These are phyloP conservation scores for rat (Rattus norvegicus) DNA, from an alignment of 2,113 vertebrate species.

Conservation along the genomic window GRCr8 NC_086034.1:39992001-39992500, in stretches of 20 bases:
- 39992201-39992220: background rate
- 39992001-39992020: background rate
- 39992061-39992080: background rate
- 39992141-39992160: background rate
- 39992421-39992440: background rate
- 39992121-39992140: background rate
- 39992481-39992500: background rate
- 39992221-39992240: no score
- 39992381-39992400: background rate
- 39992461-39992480: background rate
- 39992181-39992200: no score
- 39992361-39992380: no score
- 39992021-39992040: background rate
- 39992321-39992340: no score
- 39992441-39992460: background rate
- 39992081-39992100: background rate
- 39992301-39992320: no score
- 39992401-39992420: background rate
- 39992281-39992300: no score
- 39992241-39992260: no score
- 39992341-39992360: no score
- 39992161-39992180: no score
- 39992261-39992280: no score
- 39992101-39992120: background rate
- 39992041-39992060: background rate